These are phyloP conservation scores for Rhea pennata DNA, from an alignment of 2,113 vertebrate genomes.

Conservation along the genomic window DNA sequence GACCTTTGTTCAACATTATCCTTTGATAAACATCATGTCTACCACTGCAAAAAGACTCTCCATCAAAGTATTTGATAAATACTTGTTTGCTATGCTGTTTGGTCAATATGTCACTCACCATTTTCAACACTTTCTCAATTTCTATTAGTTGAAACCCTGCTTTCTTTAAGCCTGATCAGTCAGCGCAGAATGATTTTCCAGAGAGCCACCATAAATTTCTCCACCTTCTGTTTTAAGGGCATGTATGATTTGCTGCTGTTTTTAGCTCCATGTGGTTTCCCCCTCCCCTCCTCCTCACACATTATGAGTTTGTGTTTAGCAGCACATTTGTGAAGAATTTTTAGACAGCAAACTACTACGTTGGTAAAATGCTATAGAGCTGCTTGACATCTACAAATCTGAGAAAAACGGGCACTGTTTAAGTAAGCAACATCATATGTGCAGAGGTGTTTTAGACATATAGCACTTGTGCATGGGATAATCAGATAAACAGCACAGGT, in stretches of 20 bases:
- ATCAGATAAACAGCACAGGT: not conserved
- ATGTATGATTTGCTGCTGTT: not conserved
- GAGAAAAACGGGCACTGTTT: not conserved
- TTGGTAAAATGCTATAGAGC: not conserved
- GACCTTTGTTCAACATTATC: conserved; percentile 14
- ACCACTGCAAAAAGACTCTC: not conserved
- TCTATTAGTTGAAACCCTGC: not conserved
- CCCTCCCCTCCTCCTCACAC: not conserved
- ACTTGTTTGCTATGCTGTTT: not conserved
- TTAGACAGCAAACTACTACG: not conserved
- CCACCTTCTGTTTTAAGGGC: not conserved
- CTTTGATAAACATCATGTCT: not conserved
- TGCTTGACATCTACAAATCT: not conserved
- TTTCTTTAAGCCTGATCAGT: not conserved
- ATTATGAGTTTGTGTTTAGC: not conserved
- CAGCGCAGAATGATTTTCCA: not conserved
- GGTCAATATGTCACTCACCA: not conserved
- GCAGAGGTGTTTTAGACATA: not conserved
- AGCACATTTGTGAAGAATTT: not conserved
- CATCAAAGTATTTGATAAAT: not conserved
- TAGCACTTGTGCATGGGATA: not conserved
- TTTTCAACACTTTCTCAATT: not conserved
- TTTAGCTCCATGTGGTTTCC: not conserved
- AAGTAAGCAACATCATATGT: not conserved
- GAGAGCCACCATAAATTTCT: not conserved